phyloP scores from a whole-genome alignment of 2,113 vertebrate species.

The Gyps fulvus region DNA sequence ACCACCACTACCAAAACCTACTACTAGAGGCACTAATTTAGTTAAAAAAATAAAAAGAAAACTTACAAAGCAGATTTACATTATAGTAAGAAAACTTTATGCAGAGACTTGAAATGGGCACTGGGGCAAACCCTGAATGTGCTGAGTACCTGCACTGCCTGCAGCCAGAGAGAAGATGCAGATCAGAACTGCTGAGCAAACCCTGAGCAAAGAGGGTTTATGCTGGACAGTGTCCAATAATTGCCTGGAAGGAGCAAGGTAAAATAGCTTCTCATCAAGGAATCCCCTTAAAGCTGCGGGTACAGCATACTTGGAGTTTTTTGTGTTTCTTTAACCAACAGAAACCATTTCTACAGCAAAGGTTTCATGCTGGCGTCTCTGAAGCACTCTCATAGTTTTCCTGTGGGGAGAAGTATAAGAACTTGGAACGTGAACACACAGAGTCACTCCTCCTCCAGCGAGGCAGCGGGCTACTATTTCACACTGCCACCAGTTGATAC shows the following conservation, averaged over 20 bases:
- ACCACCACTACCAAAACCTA: background rate
- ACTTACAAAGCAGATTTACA: background rate
- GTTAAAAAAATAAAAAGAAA: background rate
- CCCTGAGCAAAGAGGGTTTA: background rate
- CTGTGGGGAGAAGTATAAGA: background rate
- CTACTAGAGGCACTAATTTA: background rate
- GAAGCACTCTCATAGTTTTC: background rate
- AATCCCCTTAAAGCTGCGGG: background rate
- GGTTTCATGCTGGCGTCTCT: background rate
- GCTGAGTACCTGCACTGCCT: background rate
- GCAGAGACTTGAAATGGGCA: background rate
- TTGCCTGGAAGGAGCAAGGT: background rate
- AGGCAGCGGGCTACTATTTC: background rate
- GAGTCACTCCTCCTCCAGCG: background rate
- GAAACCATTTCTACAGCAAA: background rate
- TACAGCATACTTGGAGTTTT: background rate
- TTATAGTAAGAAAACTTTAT: background rate
- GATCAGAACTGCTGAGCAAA: background rate
- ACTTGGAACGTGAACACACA: background rate
- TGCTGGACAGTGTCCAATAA: background rate
- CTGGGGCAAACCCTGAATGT: background rate
- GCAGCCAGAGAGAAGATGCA: background rate
- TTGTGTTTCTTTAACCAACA: background rate
- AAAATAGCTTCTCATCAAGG: background rate
- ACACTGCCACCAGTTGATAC: background rate